phyloP scores from a whole-genome alignment of 1,140 invertebrate genomes.

The Papilio machaon region DNA sequence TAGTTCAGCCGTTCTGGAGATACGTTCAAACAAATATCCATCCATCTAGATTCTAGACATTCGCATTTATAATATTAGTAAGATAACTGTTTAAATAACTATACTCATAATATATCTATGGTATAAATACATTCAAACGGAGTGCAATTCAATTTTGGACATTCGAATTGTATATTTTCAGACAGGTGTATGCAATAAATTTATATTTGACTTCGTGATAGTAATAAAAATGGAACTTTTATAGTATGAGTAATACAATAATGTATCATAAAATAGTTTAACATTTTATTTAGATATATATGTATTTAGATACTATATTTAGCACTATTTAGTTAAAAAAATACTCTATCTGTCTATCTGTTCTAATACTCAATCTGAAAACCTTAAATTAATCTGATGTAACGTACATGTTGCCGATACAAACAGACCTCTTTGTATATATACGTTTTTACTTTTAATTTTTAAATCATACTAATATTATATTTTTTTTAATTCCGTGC shows the following conservation, averaged over 20 bases:
- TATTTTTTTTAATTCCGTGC: too few relatives aligned
- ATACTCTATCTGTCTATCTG: too few relatives aligned
- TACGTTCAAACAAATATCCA: too few relatives aligned
- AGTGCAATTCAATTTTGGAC: conserved; percentile 3
- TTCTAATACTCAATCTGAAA: too few relatives aligned
- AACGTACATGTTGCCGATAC: too few relatives aligned
- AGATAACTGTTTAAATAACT: neutral
- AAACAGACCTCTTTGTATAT: too few relatives aligned
- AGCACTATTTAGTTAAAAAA: too few relatives aligned
- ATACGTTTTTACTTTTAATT: too few relatives aligned
- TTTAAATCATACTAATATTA: too few relatives aligned
- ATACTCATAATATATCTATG: neutral
- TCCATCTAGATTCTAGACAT: too few relatives aligned
- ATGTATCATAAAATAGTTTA: neutral
- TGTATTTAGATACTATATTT: neutral
- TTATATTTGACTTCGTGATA: conserved; percentile 14
- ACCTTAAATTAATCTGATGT: too few relatives aligned
- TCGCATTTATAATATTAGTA: neutral
- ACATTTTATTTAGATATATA: neutral
- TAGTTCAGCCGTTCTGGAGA: too few relatives aligned
- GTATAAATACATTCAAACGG: neutral
- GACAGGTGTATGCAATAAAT: conserved; percentile 19
- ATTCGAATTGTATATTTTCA: conserved; percentile 10
- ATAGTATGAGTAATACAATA: neutral
- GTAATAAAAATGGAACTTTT: conserved; percentile 15